phyloP scores from a whole-genome alignment of 2,888 invertebrate genomes.

The Fabriciana adippe region DNA sequence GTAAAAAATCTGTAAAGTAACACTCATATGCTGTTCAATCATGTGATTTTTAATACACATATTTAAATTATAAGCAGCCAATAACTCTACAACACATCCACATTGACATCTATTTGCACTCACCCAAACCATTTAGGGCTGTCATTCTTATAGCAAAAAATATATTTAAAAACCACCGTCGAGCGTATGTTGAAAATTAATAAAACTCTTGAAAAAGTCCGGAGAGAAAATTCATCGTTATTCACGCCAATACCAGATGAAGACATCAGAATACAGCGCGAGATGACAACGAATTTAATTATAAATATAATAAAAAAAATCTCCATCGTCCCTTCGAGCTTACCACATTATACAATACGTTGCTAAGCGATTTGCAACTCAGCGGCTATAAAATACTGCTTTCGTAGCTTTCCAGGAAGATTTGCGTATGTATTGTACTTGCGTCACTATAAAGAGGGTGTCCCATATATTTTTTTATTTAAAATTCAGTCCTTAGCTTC shows the following conservation, averaged over 20 bases:
- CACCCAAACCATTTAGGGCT: slow-evolving; percentile 20
- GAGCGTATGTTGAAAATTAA: slow-evolving; percentile 53
- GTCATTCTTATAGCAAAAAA: slow-evolving; percentile 35
- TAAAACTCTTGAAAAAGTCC: slow-evolving; percentile 61
- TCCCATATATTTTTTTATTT: slow-evolving; percentile 71
- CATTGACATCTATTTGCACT: slow-evolving; percentile 27
- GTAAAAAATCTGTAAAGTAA: too few relatives aligned
- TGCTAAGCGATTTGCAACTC: slow-evolving; percentile 60
- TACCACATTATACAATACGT: slow-evolving; percentile 45
- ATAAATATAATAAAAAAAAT: slow-evolving; percentile 79
- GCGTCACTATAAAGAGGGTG: slow-evolving; percentile 73
- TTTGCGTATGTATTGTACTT: slow-evolving; percentile 70
- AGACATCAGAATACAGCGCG: slow-evolving; percentile 67
- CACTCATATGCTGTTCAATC: too few relatives aligned
- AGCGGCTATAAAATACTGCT: slow-evolving; percentile 48
- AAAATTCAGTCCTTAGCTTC: slow-evolving; percentile 59
- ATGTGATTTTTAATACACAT: too few relatives aligned
- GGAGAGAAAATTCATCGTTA: slow-evolving; percentile 63
- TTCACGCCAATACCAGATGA: slow-evolving; percentile 77
- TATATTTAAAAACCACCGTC: slow-evolving; percentile 29
- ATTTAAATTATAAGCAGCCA: not conserved
- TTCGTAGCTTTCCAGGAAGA: slow-evolving; percentile 43
- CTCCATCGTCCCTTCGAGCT: slow-evolving; percentile 68
- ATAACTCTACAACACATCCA: not conserved
- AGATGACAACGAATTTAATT: slow-evolving; percentile 81